Base-by-base conservation (phyloP, 2,888 invertebrate species). In the Stictocephala bisonia region DNA sequence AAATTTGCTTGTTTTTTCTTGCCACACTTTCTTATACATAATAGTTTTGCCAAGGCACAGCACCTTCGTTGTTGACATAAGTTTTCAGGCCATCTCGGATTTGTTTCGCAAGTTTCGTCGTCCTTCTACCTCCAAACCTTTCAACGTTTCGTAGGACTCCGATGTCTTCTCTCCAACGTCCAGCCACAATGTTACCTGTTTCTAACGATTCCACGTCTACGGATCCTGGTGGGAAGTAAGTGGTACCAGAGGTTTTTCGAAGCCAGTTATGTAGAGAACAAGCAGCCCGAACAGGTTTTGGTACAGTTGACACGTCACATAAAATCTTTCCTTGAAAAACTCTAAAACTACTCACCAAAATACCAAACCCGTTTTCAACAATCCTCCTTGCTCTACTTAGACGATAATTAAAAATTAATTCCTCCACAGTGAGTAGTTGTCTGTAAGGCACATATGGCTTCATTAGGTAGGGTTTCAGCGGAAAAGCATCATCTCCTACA, bases 401-500 rank as follows among this genome's bases (percentile, higher is more conserved):
- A 11, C 79, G 44, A 48, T 79, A 77, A 41, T 77, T 79, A 44
- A 75, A 77, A 60, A 78, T 73, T 66, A 68, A 69, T 35, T 74
- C 53, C 13, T 66, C 40, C 6, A 35, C 3, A 18, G 40, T 53
- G 3, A 58, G 44, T 13, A 13, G 13, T 31, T 29, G 20, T 20
- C 22, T 15, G 22, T 75, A 77, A 18, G 31, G 15, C 13, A 27
- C 9, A 24, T 76, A 77, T 11, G 78, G 77, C 71, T 78, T 78
- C 35, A 74, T 70, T 27, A 78, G 35, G 64, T 78, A 72, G 2
- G 31, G 24, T 66, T 75, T 73, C 20, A 79, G 68, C 13, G 78
- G 75, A 74, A 79, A 78, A 40, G 78, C 77, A 58, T 75, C 77
- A 56, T 78, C 78, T 9, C 60, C 78, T 9, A 78, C 71, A 50